Base-by-base conservation (phyloP, 2,797 vertebrate species). In the Arnoldichthys spilopterus region DNA sequence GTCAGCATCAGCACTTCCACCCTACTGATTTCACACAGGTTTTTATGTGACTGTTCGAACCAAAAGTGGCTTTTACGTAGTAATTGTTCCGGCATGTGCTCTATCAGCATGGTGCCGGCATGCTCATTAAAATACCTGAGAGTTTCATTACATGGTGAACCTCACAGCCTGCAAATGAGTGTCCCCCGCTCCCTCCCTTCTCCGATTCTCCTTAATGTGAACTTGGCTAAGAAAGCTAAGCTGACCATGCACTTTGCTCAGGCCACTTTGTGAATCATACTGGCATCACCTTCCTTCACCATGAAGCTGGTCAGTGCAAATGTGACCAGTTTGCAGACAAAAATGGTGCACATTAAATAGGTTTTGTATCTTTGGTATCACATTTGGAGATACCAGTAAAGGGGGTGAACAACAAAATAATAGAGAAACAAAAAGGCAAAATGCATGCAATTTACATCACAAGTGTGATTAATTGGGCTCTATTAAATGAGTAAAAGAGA, bases 81-180 rank as follows among this genome's bases (percentile, higher is more conserved):
- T 80, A 81, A 81, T 81, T 76, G 73, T 58, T 81, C 34, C 67
- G 63, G 73, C 59, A 76, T 71, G 79, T 76, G 67, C 59, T 47
- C 13, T 1, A 43, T n/a, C 79, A 47, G 79, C 79, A 59, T 59
- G 79, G 51, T 53, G 40, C 5, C n/a, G n/a, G 40, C 59, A 58
- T 67, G 66, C 56, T 78, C 56, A 69, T 59, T 37, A 16, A 76
- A 58, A 81, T 81, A 81, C 72, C 73, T 63, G 56, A 74, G 45
- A 72, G 72, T 73, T 34, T 30, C 28, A 71, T 61, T 72, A 79
- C 75, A 68, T 8, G 61, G 45, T 13, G n/a, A 76, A 83, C 62
- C 63, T 30, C 79, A 80, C 4, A 7, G 43, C 30, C 53, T 68
- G 70, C 16, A 30, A 68, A 77, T n/a, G 12, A 67, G 32, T 71